Evolutionary conservation across 2,888 invertebrate species (phyloP).

Genomic region (Clivina fossor): DNA sequence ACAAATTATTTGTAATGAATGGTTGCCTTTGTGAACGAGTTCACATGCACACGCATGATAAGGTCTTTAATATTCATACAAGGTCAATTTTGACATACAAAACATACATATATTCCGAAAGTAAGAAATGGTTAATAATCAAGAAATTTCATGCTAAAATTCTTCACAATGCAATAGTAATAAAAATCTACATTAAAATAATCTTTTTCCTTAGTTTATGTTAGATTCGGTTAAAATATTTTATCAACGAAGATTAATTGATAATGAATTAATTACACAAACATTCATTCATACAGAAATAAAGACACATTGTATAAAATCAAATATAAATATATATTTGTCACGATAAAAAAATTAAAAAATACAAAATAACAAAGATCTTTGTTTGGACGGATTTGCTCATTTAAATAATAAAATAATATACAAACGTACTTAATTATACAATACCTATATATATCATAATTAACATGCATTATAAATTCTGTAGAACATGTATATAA

Average conservation of each 20-base stretch:
- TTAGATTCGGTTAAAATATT: too few relatives aligned
- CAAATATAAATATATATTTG: slow-evolving; percentile 27
- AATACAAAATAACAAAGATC: not conserved
- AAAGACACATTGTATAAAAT: slow-evolving; percentile 16
- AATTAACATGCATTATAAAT: too few relatives aligned
- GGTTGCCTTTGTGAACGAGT: slow-evolving; percentile 21
- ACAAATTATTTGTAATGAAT: slow-evolving; percentile 30
- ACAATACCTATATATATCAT: too few relatives aligned
- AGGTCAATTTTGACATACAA: slow-evolving; percentile 6
- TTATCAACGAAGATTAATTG: too few relatives aligned
- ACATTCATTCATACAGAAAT: not conserved
- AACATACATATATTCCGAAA: not conserved
- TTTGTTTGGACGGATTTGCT: not conserved
- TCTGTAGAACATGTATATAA: too few relatives aligned
- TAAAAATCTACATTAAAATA: too few relatives aligned
- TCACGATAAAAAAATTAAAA: slow-evolving; percentile 13
- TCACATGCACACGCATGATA: slow-evolving; percentile 26
- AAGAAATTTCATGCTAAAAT: too few relatives aligned
- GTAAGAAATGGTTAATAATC: too few relatives aligned
- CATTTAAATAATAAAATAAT: too few relatives aligned
- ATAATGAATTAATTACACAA: not conserved
- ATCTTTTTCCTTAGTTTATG: too few relatives aligned
- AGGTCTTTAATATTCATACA: slow-evolving; percentile 16
- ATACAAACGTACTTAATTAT: too few relatives aligned
- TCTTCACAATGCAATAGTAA: too few relatives aligned